Evolutionary conservation across 2,888 invertebrate species (phyloP).

Genomic region (Apocheima hispidaria): DNA sequence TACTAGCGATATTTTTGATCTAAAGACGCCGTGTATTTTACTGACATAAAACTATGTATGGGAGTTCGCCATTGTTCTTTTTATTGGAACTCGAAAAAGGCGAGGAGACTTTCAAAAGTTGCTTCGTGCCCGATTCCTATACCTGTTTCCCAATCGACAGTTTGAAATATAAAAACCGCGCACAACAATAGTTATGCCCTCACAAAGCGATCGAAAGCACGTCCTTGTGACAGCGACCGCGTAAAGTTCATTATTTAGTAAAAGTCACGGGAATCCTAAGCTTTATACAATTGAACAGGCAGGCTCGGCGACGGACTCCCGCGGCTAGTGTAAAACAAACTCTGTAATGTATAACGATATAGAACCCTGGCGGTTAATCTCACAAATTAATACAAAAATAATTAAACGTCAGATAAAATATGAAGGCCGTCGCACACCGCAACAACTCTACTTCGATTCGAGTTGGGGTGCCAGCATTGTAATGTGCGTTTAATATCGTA

Average conservation of each 20-base stretch:
- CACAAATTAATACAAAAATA: constrained; percentile 47
- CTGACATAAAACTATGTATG: too few relatives aligned
- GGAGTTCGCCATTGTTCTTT: too few relatives aligned
- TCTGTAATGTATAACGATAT: constrained; percentile 28
- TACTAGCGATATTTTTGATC: too few relatives aligned
- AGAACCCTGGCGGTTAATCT: constrained; percentile 38
- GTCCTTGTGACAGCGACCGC: not conserved
- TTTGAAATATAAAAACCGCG: too few relatives aligned
- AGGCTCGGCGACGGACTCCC: not conserved
- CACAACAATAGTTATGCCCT: too few relatives aligned
- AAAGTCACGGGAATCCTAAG: not conserved
- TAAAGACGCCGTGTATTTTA: too few relatives aligned
- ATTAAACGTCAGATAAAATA: constrained; percentile 44
- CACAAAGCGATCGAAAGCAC: not conserved
- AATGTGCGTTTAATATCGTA: not conserved
- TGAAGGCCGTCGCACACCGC: constrained; percentile 1
- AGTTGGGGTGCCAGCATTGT: not conserved
- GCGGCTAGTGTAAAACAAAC: not conserved
- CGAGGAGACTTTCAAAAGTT: not conserved
- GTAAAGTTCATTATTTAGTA: not conserved
- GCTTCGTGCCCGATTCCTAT: not conserved
- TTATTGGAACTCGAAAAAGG: not conserved
- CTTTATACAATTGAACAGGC: constrained; percentile 7
- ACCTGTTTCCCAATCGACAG: not conserved
- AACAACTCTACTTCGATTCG: not conserved